Base-by-base conservation (phyloP, 2,113 vertebrate genomes). In the Ammodytes dubius region DNA sequence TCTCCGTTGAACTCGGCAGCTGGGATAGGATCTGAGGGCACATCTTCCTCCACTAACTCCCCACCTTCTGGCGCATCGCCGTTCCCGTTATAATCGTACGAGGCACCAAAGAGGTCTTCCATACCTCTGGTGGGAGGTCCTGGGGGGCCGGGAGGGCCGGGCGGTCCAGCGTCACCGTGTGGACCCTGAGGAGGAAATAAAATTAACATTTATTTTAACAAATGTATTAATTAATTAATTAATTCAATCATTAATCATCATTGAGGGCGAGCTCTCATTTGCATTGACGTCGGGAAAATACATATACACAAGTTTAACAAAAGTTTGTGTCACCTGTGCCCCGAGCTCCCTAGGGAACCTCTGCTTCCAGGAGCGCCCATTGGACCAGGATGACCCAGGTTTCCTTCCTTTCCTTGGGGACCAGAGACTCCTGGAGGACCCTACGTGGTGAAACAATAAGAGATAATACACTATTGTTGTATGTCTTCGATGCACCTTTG, bases 351-450 rank as follows among this genome's bases (percentile, higher is more conserved):
- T 3, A 92, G 67, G 60, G 89, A 89, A 43, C 99, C 99, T 73
- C 99, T 95, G 60, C 96, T 94, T 77, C 99, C 99, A 40, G 99
- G 99, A 85, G 98, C 93, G 0, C 99, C 99, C 79, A 94, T 77
- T 13, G 98, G 96, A 72, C 99, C 99, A 4, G 95, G 94, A 1
- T 94, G 94, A 15, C 99, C 99, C 0, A 93, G 78, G 73, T 94
- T 95, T 79, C 99, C 99, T 88, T 99, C 99, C 91, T 97, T 99
- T 69, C 99, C 99, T 7, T 95, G 94, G 82, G 99, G 99, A 58
- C 98, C 99, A 63, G 95, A 90, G 42, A 97, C 97, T 58, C 99
- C 99, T 71, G 97, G 97, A 80, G 96, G 95, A 56, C 99, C 99
- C 99, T 99, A 72, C 27, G 19, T 4, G 4, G 27, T 46, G 6